Evolutionary conservation across 2,888 invertebrate genomes (phyloP).

Genomic region (Hyposoter dolosus): DNA sequence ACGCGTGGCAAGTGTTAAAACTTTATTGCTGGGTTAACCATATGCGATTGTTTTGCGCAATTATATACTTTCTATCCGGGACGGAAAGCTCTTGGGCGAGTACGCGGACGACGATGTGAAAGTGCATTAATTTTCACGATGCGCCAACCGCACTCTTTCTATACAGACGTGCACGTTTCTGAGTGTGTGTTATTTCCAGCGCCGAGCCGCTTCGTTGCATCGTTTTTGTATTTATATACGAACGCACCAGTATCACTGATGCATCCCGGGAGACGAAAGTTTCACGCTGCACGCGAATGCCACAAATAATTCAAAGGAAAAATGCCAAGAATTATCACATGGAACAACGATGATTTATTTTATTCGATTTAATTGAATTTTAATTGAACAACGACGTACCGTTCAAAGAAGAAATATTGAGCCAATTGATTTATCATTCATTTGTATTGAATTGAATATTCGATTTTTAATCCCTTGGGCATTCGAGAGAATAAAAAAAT

Average conservation of each 20-base stretch:
- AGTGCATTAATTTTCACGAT: constrained; percentile 74
- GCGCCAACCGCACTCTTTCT: constrained; percentile 37
- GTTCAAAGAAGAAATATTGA: neutral
- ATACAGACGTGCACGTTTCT: neutral
- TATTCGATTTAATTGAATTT: neutral
- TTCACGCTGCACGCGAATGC: constrained; percentile 44
- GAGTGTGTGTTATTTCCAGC: constrained; percentile 4
- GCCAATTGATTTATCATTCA: neutral
- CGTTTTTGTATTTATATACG: constrained; percentile 36
- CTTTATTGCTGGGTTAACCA: constrained; percentile 51
- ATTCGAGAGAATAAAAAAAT: neutral
- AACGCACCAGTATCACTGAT: constrained; percentile 45
- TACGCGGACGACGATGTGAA: constrained; percentile 71
- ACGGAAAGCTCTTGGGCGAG: constrained; percentile 68
- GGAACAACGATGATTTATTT: neutral
- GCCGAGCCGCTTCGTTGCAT: constrained; percentile 53
- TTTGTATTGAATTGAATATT: neutral
- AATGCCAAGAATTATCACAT: constrained; percentile 10
- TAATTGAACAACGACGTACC: constrained; percentile 6
- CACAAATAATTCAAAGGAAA: constrained; percentile 37
- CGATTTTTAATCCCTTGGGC: neutral
- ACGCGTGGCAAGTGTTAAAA: constrained; percentile 54
- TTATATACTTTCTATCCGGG: constrained; percentile 72
- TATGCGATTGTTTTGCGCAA: constrained; percentile 70
- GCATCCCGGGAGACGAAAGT: constrained; percentile 65